A percentile compares a stretch with the other conserved stretches of the same genome.
These are phyloP conservation scores for Myopa testacea DNA, from an alignment of 2,888 invertebrate genomes.

Conservation along the genomic window DNA sequence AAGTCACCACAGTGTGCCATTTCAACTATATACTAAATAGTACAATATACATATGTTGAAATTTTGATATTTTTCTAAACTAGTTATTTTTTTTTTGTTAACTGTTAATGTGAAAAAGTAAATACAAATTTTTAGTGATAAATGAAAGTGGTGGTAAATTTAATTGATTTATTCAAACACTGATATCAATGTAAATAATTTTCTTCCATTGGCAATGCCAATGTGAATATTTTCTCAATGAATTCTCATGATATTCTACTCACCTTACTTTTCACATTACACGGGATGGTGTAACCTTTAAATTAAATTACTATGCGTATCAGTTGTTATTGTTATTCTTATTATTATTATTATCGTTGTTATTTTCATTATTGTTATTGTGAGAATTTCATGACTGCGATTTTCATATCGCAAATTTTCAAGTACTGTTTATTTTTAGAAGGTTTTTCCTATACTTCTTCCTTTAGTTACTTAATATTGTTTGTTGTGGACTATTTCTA, in stretches of 20 bases:
- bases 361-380: not conserved
- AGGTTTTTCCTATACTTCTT: constrained; percentile 4
- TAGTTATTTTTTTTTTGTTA: too few relatives aligned
- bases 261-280: not conserved
- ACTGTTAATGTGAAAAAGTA: too few relatives aligned
- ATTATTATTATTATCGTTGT: not conserved
- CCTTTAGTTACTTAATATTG: not conserved
- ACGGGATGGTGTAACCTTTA: constrained; percentile 9
- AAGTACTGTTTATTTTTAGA: not conserved
- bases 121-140: too few relatives aligned
- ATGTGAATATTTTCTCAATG: too few relatives aligned
- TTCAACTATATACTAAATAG: too few relatives aligned
- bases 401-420: constrained; percentile 8
- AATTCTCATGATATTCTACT: not conserved
- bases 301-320: constrained; percentile 14
- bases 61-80: too few relatives aligned
- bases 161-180: too few relatives aligned
- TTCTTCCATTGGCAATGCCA: too few relatives aligned
- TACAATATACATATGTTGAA: too few relatives aligned
- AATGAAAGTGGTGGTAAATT: too few relatives aligned
- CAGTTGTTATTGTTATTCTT: not conserved
- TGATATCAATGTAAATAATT: too few relatives aligned
- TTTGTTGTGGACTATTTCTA: not conserved
- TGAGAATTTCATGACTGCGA: constrained; percentile 12
- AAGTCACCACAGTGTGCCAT: too few relatives aligned